A percentile compares a stretch with the other conserved stretches of the same genome.
These are phyloP conservation scores for Sebastiscus albofasciatus DNA, from an alignment of 2,797 vertebrate species.

Conservation along the genomic window DNA sequence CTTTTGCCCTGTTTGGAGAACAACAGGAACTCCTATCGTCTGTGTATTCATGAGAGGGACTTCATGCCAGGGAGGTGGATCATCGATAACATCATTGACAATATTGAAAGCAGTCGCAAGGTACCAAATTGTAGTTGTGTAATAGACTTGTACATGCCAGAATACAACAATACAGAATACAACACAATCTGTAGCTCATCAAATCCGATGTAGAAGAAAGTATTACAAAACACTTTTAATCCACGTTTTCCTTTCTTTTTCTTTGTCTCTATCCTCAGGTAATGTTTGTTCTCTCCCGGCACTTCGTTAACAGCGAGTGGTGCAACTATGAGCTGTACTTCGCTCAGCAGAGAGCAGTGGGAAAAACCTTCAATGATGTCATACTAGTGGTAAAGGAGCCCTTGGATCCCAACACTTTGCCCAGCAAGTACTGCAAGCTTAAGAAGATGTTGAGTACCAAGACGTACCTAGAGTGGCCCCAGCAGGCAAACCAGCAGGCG, in stretches of 20 bases:
- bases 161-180: background rate
- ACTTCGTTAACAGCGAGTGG: conserved; percentile 92
- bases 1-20: conserved; percentile 84
- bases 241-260: background rate
- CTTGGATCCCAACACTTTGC: conserved; percentile 81
- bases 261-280: conserved; percentile 62
- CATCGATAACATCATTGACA: conserved; percentile 93
- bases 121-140: conserved; percentile 48
- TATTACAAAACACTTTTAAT: background rate
- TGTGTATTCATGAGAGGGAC: conserved; percentile 91
- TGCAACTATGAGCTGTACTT: conserved; percentile 93
- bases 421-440: conserved; percentile 87
- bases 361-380: conserved; percentile 84
- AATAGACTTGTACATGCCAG: background rate
- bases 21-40: conserved; percentile 78
- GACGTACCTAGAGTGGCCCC: conserved; percentile 91
- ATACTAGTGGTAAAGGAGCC: conserved; percentile 88
- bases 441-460: conserved; percentile 88
- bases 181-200: background rate
- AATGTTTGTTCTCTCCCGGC: conserved; percentile 86
- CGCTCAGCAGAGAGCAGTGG: conserved; percentile 88
- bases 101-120: conserved; percentile 89
- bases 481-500: conserved; percentile 77
- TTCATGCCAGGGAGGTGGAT: conserved; percentile 90
- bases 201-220: background rate